A percentile compares a stretch with the other conserved stretches of the same genome.
Evolutionary conservation across 2,113 vertebrate species (phyloP).

Genomic region (Lipophrys pholis): DNA sequence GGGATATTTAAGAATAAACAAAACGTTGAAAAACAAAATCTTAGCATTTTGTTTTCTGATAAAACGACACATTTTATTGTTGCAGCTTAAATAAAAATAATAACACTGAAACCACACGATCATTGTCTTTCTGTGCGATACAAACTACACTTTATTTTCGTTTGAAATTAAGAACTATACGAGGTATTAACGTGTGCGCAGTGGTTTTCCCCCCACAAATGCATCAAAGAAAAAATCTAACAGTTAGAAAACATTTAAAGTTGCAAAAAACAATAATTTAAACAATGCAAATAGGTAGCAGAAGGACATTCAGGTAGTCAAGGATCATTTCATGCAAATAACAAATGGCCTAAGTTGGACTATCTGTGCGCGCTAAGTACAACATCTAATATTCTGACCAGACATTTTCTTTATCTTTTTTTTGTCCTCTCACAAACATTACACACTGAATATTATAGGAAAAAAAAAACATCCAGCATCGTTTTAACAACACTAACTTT

Average conservation of each 20-base stretch:
- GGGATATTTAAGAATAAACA: too few species aligned
- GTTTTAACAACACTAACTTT: slow-evolving; percentile 83
- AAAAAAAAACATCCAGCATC: slow-evolving; percentile 73
- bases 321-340: slow-evolving; percentile 69
- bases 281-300: slow-evolving; percentile 79
- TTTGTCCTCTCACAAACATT: slow-evolving; percentile 88
- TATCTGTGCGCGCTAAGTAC: slow-evolving; percentile 78
- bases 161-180: slow-evolving; percentile 50
- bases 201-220: slow-evolving; percentile 56
- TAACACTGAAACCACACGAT: slow-evolving; percentile 3
- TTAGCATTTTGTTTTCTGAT: too few species aligned
- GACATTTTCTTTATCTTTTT: slow-evolving; percentile 53
- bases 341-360: slow-evolving; percentile 36
- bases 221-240: slow-evolving; percentile 42
- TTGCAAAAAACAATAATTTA: slow-evolving; percentile 72
- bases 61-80: too few species aligned
- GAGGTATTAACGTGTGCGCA: slow-evolving; percentile 86
- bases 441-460: slow-evolving; percentile 85
- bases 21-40: too few species aligned
- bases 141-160: slow-evolving; percentile 72
- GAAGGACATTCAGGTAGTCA: slow-evolving; percentile 82
- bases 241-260: slow-evolving; percentile 41
- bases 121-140: slow-evolving; percentile 29
- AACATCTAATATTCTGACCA: slow-evolving; percentile 85
- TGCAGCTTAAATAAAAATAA: not conserved